phyloP scores from a whole-genome alignment of 2,113 vertebrate species.

The Gadus macrocephalus region DNA sequence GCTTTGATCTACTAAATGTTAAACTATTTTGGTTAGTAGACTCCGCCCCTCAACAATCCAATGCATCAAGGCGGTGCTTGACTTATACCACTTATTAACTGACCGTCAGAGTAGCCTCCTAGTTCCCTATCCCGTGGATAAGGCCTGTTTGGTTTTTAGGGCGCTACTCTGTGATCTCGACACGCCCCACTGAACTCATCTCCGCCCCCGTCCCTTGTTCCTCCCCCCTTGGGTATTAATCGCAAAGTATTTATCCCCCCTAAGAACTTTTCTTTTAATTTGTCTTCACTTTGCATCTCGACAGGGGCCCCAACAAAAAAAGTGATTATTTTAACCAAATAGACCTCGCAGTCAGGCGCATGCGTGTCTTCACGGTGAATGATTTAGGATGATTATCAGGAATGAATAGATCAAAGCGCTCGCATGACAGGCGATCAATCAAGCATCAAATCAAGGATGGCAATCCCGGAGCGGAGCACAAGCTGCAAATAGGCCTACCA shows the following conservation, averaged over 20 bases:
- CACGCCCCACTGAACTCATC: slow-evolving; percentile 47
- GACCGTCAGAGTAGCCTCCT: slow-evolving; percentile 27
- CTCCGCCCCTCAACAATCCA: background rate
- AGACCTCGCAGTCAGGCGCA: slow-evolving; percentile 59
- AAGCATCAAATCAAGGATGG: slow-evolving; percentile 80
- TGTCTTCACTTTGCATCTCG: slow-evolving; percentile 56
- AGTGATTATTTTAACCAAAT: background rate
- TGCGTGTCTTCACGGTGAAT: slow-evolving; percentile 71
- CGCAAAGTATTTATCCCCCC: slow-evolving; percentile 64
- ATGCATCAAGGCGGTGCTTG: no score
- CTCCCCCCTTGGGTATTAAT: slow-evolving; percentile 52
- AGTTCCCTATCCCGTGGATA: slow-evolving; percentile 31
- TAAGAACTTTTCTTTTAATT: slow-evolving; percentile 69
- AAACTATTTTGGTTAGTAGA: background rate
- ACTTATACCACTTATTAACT: slow-evolving; percentile 17
- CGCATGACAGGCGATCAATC: slow-evolving; percentile 80
- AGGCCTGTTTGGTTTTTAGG: slow-evolving; percentile 19
- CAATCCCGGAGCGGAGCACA: slow-evolving; percentile 67
- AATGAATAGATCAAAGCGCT: slow-evolving; percentile 78
- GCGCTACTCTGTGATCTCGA: slow-evolving; percentile 57
- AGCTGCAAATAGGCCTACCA: slow-evolving; percentile 43
- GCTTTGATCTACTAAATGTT: no score
- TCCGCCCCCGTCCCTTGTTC: slow-evolving; percentile 14
- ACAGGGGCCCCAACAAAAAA: slow-evolving; percentile 30
- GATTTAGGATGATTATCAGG: slow-evolving; percentile 80